Conservation (phyloP, 2,113 vertebrate genomes). For the Globicephala melas region DNA sequence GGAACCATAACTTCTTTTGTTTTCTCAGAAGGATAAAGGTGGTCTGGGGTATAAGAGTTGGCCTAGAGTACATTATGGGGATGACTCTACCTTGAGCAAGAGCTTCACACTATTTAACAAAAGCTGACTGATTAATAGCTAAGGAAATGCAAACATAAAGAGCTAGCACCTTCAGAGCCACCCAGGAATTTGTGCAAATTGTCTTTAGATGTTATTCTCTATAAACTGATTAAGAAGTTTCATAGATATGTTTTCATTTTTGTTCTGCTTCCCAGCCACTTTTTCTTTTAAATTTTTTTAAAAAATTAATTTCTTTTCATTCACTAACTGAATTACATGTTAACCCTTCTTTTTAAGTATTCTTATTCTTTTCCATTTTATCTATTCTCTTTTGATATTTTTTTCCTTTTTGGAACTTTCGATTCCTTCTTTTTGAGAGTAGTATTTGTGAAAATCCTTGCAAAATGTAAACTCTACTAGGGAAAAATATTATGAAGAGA, state of each 20-base stretch:
- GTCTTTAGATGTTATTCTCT: background rate
- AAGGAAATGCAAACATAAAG: background rate
- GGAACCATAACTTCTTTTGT: background rate
- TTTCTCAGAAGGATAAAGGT: background rate
- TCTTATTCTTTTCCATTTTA: background rate
- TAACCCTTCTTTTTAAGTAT: background rate
- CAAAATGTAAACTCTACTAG: background rate
- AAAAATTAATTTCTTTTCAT: background rate
- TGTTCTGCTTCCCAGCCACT: background rate
- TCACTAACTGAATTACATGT: background rate
- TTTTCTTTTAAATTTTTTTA: background rate
- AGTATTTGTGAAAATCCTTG: background rate
- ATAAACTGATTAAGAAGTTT: background rate
- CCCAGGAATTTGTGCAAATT: background rate
- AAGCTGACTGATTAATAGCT: background rate
- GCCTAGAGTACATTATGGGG: background rate
- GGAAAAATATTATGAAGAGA: background rate
- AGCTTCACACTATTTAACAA: background rate
- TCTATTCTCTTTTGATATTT: background rate
- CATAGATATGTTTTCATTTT: background rate
- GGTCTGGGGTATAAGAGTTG: background rate
- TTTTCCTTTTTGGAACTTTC: background rate
- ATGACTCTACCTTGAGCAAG: background rate
- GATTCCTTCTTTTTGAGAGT: background rate
- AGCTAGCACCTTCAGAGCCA: background rate